Conservation (phyloP, 2,113 vertebrate species). For the Prunella himalayana region DNA sequence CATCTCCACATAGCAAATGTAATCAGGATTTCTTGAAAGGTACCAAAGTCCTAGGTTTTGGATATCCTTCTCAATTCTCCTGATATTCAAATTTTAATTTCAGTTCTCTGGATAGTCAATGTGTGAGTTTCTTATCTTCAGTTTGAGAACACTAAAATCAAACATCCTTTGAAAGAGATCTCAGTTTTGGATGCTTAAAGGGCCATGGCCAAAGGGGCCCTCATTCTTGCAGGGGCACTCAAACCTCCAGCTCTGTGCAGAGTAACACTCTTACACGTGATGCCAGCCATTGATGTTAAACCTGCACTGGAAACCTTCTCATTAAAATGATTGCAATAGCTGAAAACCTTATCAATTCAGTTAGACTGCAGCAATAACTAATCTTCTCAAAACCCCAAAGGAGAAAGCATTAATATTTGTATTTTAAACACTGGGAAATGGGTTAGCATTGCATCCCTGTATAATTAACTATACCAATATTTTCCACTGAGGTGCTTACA, state of each 20-base stretch:
- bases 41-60: neutral
- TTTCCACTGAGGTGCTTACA: slow-evolving; percentile 45
- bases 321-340: neutral
- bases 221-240: neutral
- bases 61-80: neutral
- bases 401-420: slow-evolving; percentile 10
- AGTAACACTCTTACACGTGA: rapidly evolving
- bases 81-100: neutral
- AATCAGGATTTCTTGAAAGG: neutral
- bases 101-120: neutral
- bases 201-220: neutral
- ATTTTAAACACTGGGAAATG: slow-evolving; percentile 11
- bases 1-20: neutral
- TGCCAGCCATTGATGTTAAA: neutral
- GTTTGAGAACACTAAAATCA: neutral
- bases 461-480: slow-evolving; percentile 28
- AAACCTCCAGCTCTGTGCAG: neutral
- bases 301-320: neutral
- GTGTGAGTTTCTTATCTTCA: neutral
- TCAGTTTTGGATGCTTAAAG: neutral
- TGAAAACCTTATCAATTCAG: neutral
- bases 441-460: neutral
- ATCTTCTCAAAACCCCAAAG: neutral
- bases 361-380: neutral
- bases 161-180: neutral